phyloP scores from a whole-genome alignment of 1,140 invertebrate species.

The Caenorhabditis latens region DNA sequence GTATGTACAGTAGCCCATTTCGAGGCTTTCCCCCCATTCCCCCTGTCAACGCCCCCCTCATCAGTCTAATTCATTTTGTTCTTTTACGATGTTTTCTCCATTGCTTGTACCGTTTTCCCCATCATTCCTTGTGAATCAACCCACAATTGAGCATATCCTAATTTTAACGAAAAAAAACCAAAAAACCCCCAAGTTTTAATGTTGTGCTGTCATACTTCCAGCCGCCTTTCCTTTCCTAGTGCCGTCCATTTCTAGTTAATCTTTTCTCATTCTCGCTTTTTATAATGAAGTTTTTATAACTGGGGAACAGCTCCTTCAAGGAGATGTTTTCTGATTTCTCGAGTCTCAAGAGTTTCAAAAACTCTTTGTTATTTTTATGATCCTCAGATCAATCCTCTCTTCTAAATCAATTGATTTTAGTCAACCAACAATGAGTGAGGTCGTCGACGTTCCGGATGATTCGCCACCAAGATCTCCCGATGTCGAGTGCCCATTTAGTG shows the following conservation, averaged over 20 bases:
- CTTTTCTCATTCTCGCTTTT: not conserved
- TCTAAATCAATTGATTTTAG: not conserved
- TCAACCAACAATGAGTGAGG: not conserved
- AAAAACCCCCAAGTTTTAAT: not conserved
- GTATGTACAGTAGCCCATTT: too few relatives aligned
- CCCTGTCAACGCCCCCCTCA: too few relatives aligned
- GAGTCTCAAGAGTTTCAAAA: not conserved
- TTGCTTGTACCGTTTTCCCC: too few relatives aligned
- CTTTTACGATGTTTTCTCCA: too few relatives aligned
- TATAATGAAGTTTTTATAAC: conserved; percentile 6
- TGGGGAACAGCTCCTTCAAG: not conserved
- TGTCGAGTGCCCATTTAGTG: conserved; percentile 27
- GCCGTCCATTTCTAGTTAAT: not conserved
- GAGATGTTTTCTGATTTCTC: not conserved
- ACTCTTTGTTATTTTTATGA: not conserved
- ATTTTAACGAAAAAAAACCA: not conserved
- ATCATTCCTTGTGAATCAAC: too few relatives aligned
- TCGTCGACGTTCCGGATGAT: conserved; percentile 25
- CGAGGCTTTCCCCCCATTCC: too few relatives aligned
- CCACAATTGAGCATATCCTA: too few relatives aligned
- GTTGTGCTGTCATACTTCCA: not conserved
- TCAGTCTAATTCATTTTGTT: too few relatives aligned
- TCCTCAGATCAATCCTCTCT: not conserved
- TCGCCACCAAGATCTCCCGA: conserved; percentile 20
- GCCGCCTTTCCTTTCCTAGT: not conserved